A percentile compares a stretch with the other conserved stretches of the same genome.
Conservation (phyloP, 2,797 vertebrate genomes). For the Tokudaia tokunoshimensis region DNA sequence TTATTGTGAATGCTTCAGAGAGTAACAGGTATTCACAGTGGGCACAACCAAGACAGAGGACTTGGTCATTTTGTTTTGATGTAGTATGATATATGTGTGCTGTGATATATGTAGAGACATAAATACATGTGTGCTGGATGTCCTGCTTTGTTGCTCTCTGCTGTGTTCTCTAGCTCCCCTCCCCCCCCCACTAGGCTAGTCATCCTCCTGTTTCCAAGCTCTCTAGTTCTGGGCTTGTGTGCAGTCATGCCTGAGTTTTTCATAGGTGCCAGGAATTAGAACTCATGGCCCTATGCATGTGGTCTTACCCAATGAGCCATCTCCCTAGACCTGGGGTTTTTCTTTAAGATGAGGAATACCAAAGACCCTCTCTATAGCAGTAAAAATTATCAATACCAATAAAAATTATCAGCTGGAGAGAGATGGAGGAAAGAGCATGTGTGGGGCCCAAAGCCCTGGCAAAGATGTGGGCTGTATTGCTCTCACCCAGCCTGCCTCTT, state of each 20-base stretch:
- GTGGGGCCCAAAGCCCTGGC: background rate
- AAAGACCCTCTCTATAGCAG: background rate
- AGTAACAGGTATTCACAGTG: background rate
- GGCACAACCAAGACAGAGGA: background rate
- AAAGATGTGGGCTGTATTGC: fast-evolving
- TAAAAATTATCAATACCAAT: background rate
- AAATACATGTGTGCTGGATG: background rate
- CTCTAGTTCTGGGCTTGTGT: background rate
- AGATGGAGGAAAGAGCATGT: background rate
- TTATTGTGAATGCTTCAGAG: background rate
- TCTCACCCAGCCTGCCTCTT: background rate
- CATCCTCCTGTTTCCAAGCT: background rate
- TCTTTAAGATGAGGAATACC: background rate
- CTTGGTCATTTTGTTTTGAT: background rate
- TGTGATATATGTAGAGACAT: background rate
- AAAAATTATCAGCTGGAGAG: background rate
- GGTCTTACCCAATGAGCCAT: background rate
- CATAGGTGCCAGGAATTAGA: background rate
- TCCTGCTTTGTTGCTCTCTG: background rate
- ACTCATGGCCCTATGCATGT: background rate
- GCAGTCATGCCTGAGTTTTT: background rate
- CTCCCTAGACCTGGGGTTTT: background rate
- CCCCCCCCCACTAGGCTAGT: background rate
- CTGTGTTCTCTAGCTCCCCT: background rate
- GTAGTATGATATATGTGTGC: background rate